phyloP scores from a whole-genome alignment of 1,140 invertebrate genomes.

The Agrypnia vestita region DNA sequence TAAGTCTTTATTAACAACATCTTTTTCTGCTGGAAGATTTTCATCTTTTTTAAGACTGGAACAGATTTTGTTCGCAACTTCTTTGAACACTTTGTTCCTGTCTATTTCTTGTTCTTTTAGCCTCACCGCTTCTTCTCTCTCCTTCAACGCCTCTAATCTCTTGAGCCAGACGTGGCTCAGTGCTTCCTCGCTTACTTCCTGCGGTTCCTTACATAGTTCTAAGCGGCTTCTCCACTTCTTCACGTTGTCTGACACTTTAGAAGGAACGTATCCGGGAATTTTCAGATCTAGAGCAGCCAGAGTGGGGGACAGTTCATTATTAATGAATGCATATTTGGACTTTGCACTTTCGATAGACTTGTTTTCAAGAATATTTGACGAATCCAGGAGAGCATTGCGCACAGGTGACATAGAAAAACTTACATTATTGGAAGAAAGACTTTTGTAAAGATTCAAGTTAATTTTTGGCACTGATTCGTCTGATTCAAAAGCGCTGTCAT shows the following conservation, averaged over 20 bases:
- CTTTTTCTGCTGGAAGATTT: neutral
- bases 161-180: slow-evolving; percentile 71
- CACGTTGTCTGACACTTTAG: slow-evolving; percentile 64
- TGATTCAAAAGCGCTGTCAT: slow-evolving; percentile 59
- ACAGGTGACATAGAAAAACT: slow-evolving; percentile 55
- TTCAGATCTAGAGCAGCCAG: slow-evolving; percentile 69
- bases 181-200: slow-evolving; percentile 68
- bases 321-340: slow-evolving; percentile 12
- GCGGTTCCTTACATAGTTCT: slow-evolving; percentile 64
- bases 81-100: slow-evolving; percentile 64
- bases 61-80: slow-evolving; percentile 50
- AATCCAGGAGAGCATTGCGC: slow-evolving; percentile 1
- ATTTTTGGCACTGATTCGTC: slow-evolving; percentile 59
- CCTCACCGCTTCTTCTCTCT: slow-evolving; percentile 69
- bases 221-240: slow-evolving; percentile 63
- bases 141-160: slow-evolving; percentile 66
- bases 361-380: slow-evolving; percentile 33
- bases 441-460: slow-evolving; percentile 51
- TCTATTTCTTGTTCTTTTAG: slow-evolving; percentile 69
- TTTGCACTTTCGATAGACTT: slow-evolving; percentile 25
- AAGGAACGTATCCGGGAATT: slow-evolving; percentile 70
- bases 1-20: neutral
- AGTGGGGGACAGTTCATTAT: slow-evolving; percentile 65
- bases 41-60: slow-evolving; percentile 34
- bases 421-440: slow-evolving; percentile 17